These are phyloP conservation scores for Ptychoptera albimana DNA, from an alignment of 2,888 invertebrate species.

Conservation along the genomic window DNA sequence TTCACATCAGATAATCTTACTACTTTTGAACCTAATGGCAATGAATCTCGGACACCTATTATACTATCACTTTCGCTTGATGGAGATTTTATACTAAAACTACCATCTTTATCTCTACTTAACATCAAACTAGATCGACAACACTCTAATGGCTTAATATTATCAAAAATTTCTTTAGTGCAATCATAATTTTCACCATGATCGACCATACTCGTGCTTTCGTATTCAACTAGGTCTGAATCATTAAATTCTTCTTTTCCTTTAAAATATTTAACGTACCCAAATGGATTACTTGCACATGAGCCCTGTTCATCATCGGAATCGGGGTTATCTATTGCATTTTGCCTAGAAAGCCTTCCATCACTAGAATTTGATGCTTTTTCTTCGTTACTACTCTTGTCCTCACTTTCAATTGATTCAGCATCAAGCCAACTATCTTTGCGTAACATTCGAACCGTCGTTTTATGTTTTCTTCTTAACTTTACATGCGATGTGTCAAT, in stretches of 20 bases:
- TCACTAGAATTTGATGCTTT: constrained; percentile 9
- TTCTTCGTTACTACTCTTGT: constrained; percentile 3
- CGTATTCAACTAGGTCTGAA: constrained; percentile 25
- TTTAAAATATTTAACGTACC: constrained; percentile 50
- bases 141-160: constrained; percentile 12
- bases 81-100: constrained; percentile 3
- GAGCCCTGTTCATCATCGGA: constrained; percentile 34
- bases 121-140: constrained; percentile 15
- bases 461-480: constrained; percentile 33
- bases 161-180: constrained; percentile 30
- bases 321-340: constrained; percentile 35
- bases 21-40: constrained; percentile 26
- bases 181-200: constrained; percentile 28
- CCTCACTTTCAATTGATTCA: neutral
- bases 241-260: constrained; percentile 31
- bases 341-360: constrained; percentile 38
- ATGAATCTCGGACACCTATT: constrained; percentile 17
- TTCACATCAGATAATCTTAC: constrained; percentile 20
- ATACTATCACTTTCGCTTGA: neutral
- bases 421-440: constrained; percentile 9
- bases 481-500: constrained; percentile 37
- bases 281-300: constrained; percentile 42
- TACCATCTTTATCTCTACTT: constrained; percentile 8
- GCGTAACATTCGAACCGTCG: constrained; percentile 28
- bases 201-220: constrained; percentile 32